Conservation (phyloP, 1,140 invertebrate species). For the Drosophila sp. region DNA sequence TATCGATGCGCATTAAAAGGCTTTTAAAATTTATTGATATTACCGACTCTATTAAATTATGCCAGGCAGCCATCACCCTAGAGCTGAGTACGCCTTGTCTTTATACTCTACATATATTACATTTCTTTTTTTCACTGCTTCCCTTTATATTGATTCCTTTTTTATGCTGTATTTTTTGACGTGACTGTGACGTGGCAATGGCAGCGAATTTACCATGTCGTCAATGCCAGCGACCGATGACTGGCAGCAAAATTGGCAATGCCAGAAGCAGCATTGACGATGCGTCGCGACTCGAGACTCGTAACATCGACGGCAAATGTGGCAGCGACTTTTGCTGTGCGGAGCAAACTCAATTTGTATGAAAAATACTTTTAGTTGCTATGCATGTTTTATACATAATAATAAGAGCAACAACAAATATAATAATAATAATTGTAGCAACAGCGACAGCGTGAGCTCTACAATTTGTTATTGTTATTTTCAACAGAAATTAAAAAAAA, state of each 20-base stretch:
- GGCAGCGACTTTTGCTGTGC: neutral
- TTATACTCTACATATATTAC: constrained; percentile 14
- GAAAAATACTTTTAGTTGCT: constrained; percentile 79
- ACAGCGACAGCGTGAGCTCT: constrained; percentile 33
- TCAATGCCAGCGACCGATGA: constrained; percentile 68
- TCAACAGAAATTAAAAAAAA: neutral
- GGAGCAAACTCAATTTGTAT: constrained; percentile 77
- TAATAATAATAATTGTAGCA: constrained; percentile 24
- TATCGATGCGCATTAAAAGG: constrained; percentile 82
- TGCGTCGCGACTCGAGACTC: no score
- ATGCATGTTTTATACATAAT: constrained; percentile 77
- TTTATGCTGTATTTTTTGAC: constrained; percentile 62
- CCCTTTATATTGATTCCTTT: constrained; percentile 10
- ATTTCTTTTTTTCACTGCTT: constrained; percentile 18
- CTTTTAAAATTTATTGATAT: constrained; percentile 83
- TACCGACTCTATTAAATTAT: constrained; percentile 83
- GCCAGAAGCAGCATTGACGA: constrained; percentile 48
- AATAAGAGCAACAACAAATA: constrained; percentile 33
- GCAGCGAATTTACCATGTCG: constrained; percentile 79
- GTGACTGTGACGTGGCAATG: constrained; percentile 77
- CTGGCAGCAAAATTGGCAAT: constrained; percentile 81
- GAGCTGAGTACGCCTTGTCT: constrained; percentile 46
- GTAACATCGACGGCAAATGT: constrained; percentile 5
- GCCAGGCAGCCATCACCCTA: constrained; percentile 52
- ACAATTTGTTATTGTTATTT: constrained; percentile 57